phyloP scores from a whole-genome alignment of 2,113 vertebrate species.

The Ptyas mucosa region DNA sequence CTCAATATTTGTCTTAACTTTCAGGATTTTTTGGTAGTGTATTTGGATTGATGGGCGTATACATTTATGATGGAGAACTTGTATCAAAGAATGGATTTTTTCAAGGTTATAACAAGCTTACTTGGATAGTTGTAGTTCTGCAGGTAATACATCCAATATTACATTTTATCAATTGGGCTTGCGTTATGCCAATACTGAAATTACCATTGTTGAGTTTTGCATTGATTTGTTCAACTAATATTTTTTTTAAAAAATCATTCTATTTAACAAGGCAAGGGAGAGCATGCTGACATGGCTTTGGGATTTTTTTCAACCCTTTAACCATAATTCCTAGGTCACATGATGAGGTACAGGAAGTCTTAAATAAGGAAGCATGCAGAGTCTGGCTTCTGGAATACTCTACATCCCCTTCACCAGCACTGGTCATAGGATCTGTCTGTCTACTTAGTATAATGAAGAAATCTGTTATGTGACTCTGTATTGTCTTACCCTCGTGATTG shows the following conservation, averaged over 20 bases:
- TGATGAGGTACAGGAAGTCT: not conserved
- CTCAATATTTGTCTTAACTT: slow-evolving; percentile 39
- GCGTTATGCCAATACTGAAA: not conserved
- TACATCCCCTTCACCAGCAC: not conserved
- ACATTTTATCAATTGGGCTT: not conserved
- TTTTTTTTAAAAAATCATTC: not conserved
- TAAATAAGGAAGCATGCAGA: not conserved
- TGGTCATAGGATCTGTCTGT: not conserved
- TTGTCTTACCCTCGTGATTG: not conserved
- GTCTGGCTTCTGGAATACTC: not conserved
- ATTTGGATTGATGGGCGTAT: slow-evolving; percentile 90
- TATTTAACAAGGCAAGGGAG: not conserved
- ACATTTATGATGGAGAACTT: slow-evolving; percentile 86
- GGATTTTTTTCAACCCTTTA: not conserved
- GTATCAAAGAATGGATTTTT: slow-evolving; percentile 89
- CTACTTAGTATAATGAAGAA: not conserved
- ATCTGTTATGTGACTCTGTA: not conserved
- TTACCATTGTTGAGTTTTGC: not conserved
- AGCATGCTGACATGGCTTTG: not conserved
- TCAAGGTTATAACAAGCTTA: slow-evolving; percentile 92
- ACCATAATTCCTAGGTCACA: not conserved
- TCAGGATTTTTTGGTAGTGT: slow-evolving; percentile 90
- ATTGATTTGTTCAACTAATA: not conserved
- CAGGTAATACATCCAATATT: slow-evolving; percentile 76
- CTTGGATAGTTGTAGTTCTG: slow-evolving; percentile 90